Conservation (phyloP, 2,888 invertebrate genomes). For the Corythucha ciliata region DNA sequence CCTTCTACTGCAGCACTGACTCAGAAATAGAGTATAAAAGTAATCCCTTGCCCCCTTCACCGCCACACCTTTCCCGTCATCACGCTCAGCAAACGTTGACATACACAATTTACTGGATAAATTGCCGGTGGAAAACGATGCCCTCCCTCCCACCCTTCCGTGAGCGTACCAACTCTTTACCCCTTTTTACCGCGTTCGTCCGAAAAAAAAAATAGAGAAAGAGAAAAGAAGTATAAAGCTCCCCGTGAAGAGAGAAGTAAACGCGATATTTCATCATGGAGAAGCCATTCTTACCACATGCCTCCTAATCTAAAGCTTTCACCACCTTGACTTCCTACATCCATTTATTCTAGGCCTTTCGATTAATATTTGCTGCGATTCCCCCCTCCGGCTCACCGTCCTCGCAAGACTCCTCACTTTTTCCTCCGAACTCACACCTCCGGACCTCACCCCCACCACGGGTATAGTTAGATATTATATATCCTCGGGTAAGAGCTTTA, state of each 20-base stretch:
- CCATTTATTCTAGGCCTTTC: too few relatives aligned
- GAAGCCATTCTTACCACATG: slow-evolving; percentile 13
- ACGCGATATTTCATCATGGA: slow-evolving; percentile 11
- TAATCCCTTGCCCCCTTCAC: not conserved
- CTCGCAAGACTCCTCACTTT: not conserved
- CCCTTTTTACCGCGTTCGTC: not conserved
- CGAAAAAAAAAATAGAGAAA: not conserved
- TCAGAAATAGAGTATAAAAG: slow-evolving; percentile 1
- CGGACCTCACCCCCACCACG: too few relatives aligned
- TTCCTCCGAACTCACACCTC: not conserved
- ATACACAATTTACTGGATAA: slow-evolving; percentile 8
- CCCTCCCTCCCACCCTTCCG: too few relatives aligned
- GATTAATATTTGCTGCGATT: too few relatives aligned
- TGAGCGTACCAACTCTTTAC: too few relatives aligned
- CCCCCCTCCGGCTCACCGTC: not conserved
- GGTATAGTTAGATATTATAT: slow-evolving; percentile 5
- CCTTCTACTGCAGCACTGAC: too few relatives aligned
- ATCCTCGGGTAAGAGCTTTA: slow-evolving; percentile 3
- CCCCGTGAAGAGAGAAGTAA: not conserved
- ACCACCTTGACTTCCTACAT: too few relatives aligned
- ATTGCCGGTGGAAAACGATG: slow-evolving; percentile 12
- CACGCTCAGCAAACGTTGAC: slow-evolving; percentile 11
- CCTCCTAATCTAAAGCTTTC: slow-evolving; percentile 12
- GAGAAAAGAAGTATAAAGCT: not conserved
- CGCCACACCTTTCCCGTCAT: too few relatives aligned